phyloP scores from a whole-genome alignment of 1,140 invertebrate species.

The Zaprionus capensis region DNA sequence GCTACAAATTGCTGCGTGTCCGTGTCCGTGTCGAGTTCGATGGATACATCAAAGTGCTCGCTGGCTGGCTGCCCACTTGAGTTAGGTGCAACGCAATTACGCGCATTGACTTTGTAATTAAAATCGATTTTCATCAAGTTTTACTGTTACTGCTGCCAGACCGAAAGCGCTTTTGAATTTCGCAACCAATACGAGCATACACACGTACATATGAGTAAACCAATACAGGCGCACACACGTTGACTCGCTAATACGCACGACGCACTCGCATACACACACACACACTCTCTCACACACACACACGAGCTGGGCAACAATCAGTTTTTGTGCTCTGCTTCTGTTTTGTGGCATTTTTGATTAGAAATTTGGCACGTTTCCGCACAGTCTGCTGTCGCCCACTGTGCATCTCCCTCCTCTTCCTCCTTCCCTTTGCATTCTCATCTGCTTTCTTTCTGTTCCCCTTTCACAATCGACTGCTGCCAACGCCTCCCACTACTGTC shows the following conservation, averaged over 20 bases:
- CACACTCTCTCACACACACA: slow-evolving; percentile 4
- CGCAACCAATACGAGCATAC: slow-evolving; percentile 31
- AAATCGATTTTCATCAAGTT: slow-evolving; percentile 81
- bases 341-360: slow-evolving; percentile 76
- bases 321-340: slow-evolving; percentile 68
- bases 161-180: slow-evolving; percentile 67
- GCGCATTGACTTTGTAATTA: slow-evolving; percentile 82
- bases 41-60: slow-evolving; percentile 62
- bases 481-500: too few species aligned
- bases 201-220: slow-evolving; percentile 7
- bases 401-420: too few species aligned
- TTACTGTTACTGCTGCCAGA: slow-evolving; percentile 51
- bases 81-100: slow-evolving; percentile 80
- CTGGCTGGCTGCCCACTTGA: slow-evolving; percentile 56
- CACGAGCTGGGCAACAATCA: slow-evolving; percentile 54
- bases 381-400: background rate
- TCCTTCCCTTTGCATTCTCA: slow-evolving; percentile 4
- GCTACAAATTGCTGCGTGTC: slow-evolving; percentile 24
- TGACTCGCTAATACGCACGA: background rate
- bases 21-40: slow-evolving; percentile 28
- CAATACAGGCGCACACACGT: slow-evolving; percentile 2
- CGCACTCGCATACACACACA: slow-evolving; percentile 19
- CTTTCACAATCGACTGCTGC: background rate
- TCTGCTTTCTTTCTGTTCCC: background rate
- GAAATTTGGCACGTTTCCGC: slow-evolving; percentile 66